Base-by-base conservation (phyloP, 2,113 vertebrate genomes). In the Illadopsis cleaveri region DNA sequence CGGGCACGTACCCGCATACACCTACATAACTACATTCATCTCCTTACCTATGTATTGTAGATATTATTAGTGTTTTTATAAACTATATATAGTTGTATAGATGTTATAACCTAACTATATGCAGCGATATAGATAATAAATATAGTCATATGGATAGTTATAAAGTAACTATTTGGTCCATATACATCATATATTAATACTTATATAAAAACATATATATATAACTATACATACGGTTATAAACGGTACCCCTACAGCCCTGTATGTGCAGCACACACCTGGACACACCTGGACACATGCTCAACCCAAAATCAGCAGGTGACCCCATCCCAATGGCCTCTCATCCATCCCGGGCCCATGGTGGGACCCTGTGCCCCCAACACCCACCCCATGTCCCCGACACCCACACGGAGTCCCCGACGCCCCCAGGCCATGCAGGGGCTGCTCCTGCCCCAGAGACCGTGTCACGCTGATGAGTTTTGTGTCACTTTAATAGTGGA, bases 351-450 rank as follows among this genome's bases (percentile, higher is more conserved):
- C 2, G 1, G 18, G 28, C 28, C 22, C 58, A 9, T 11, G 31
- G 20, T 0, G 0, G 20, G 40, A 47, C 15, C 38, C 38, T 0
- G 1, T 14, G 17, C 3, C 33, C 47, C 38, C 11, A 3, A 27
- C 14, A 16, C 13, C 20, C 31, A 19, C 30, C 12, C 6, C 10
- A 4, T 11, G 51, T 25, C 23, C 57, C 57, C 11, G 2, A 19
- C 48, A 23, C 25, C 33, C 27, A 22, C 23, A 18, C 11, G 1
- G 6, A 2, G 5, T 11, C 38, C 56, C 56, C 2, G 3, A 16
- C 0, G 0, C 10, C 12, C 61, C 53, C 37, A 38, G 68, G 30
- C n/a, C 11, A 0, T 33, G 58, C 27, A 18, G 44, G 30, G 14
- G n/a, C 61, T 60, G 61, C 61, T 40, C 17, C 30, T 54, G 54